Conservation (phyloP, 2,113 vertebrate species). For the Mystacornis crossleyi region DNA sequence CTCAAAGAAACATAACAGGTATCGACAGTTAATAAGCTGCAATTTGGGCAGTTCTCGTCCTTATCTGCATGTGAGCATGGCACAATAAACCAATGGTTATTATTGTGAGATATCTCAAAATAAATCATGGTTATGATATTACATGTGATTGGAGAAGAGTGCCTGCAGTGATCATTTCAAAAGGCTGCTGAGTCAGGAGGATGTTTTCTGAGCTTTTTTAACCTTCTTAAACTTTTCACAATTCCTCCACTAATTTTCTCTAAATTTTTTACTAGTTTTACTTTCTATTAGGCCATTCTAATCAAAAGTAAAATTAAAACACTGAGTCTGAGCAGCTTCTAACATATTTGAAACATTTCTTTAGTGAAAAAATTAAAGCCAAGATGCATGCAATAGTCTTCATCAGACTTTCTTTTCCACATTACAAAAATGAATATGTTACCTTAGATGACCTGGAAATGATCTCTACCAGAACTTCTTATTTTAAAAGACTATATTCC, state of each 20-base stretch:
- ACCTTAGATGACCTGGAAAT: not conserved
- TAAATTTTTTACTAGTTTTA: not conserved
- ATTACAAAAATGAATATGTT: not conserved
- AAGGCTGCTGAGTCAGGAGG: not conserved
- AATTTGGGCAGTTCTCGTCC: not conserved
- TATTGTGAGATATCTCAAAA: not conserved
- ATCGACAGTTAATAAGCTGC: not conserved
- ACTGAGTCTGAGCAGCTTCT: not conserved
- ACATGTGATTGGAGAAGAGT: not conserved
- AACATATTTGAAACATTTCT: not conserved
- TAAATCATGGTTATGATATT: not conserved
- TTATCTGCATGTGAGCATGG: accelerated
- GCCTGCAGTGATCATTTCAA: not conserved
- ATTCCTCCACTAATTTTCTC: not conserved
- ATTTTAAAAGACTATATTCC: not conserved
- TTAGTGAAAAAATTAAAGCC: not conserved
- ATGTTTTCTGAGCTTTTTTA: not conserved
- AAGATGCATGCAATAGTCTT: not conserved
- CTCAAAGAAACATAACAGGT: not conserved
- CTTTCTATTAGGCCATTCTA: not conserved
- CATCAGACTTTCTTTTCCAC: not conserved
- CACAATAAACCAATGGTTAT: not conserved
- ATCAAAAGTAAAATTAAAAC: not conserved
- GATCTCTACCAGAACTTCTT: not conserved
- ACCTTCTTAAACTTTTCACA: not conserved